phyloP scores from a whole-genome alignment of 2,888 invertebrate species.

The Chalcosyrphus nemorum region DNA sequence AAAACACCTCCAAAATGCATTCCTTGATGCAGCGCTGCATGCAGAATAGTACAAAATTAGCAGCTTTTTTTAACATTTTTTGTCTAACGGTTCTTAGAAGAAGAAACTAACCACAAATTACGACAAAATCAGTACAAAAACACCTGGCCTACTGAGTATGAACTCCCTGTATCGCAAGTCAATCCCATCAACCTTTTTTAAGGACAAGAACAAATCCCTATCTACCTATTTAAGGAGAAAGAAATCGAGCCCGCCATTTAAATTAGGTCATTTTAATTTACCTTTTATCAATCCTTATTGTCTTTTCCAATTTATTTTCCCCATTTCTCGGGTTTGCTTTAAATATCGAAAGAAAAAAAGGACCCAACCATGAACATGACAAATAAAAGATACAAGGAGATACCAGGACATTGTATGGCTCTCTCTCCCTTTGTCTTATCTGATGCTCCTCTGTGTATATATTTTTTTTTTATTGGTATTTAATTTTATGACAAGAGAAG shows the following conservation, averaged over 20 bases:
- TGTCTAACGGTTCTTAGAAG: too few relatives aligned
- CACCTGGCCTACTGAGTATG: too few relatives aligned
- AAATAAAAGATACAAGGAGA: slow-evolving; percentile 32
- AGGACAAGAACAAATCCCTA: background rate
- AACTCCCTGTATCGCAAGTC: too few relatives aligned
- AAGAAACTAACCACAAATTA: too few relatives aligned
- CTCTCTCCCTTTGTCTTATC: slow-evolving; percentile 9
- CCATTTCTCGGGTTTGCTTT: slow-evolving; percentile 4
- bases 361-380: slow-evolving; percentile 15
- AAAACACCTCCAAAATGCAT: too few relatives aligned
- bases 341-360: slow-evolving; percentile 17
- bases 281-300: slow-evolving; percentile 42
- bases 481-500: slow-evolving; percentile 57
- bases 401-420: too few relatives aligned
- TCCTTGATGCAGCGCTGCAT: too few relatives aligned
- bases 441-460: slow-evolving; percentile 15
- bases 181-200: background rate
- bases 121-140: too few relatives aligned
- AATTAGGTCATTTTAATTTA: slow-evolving; percentile 67
- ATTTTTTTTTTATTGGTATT: slow-evolving; percentile 46
- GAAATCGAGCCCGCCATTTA: slow-evolving; percentile 55
- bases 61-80: too few relatives aligned
- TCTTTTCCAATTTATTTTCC: slow-evolving; percentile 23
- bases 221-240: slow-evolving; percentile 21
- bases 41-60: too few relatives aligned